Base-by-base conservation (phyloP, 2,113 vertebrate genomes). In the Callaeas wilsoni region DNA sequence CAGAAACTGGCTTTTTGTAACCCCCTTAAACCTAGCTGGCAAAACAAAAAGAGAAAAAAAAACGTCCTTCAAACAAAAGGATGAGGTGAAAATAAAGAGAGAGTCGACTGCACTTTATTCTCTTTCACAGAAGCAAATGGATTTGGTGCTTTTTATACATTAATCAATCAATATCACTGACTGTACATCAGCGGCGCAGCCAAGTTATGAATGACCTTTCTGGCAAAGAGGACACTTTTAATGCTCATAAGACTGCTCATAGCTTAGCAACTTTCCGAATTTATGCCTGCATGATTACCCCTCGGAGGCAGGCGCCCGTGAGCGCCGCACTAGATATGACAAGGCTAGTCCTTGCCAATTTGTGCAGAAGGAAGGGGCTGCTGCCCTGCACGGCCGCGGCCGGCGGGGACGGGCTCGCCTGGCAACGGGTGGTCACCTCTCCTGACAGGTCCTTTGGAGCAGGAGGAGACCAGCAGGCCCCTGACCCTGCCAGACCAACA, bases 161-260 rank as follows among this genome's bases (percentile, higher is more conserved):
- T 99, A 99, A 99, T 99, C 99, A 99, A 99, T 99, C 99, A 99
- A 99, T 99, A 99, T 99, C 99, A 98, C 98, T 98, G 99, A 99
- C 99, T 99, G 99, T 99, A 99, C 99, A 99, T 99, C 99, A 99
- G 98, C 98, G 91, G 98, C 91, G 95, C 98, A 98, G 98, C 99
- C 98, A 99, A 99, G 99, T 99, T 99, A 99, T 99, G 99, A 99
- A 99, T 98, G 99, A 99, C 99, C 99, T 99, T 99, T 99, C 98
- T 98, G 98, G 98, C 98, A 98, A 99, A 98, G 98, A 99, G 99
- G 99, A 99, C 99, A 99, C 98, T 99, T 99, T 97, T 99, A 99
- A 99, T 99, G 98, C 98, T 98, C 98, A 98, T 98, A 98, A 99
- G 98, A 98, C 98, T 98, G 98, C 98, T 98, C 98, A 98, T 98